Evolutionary conservation across 2,888 invertebrate species (phyloP), one percentile per base, ranked within the genome.

Genomic region (Spicauda simplicius): DNA sequence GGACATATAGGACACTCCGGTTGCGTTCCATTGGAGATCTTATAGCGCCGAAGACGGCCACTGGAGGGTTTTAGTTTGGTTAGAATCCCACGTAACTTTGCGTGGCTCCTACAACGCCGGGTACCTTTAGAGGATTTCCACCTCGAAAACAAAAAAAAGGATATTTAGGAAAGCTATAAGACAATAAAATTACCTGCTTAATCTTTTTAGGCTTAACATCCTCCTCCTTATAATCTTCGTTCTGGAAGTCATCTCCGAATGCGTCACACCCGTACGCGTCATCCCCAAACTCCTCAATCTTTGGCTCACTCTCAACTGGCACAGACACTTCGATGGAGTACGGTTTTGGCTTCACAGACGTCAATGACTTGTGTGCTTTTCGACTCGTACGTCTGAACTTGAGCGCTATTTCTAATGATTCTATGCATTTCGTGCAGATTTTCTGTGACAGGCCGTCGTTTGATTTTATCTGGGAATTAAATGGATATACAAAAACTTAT

Each of bases 381-480:
- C 76, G 78, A 57, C 88, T 82, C 0, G 74, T 85, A 14, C 79
- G 75, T 37, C 90, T 76, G 65, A 90, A 90, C 55, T 84, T 81
- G 8, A 90, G 63, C 0, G 82, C 82, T 0, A 71, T 64, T 50
- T 84, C 81, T 69, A 88, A 74, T 0, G 73, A 72, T 11, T 84
- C 78, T 41, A 83, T 64, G 53, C 90, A 90, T 7, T 73, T 72
- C 0, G 75, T 64, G 64, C 90, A 90, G n/a, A 90, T 89, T 69
- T 83, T 84, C 71, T 90, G 90, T 0, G 90, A 86, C 0, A 90
- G 69, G 0, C 89, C 87, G 69, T 90, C 90, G 14, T 89, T 79
- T 55, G 74, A 72, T 78, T 79, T 87, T 12, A 90, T 88, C 90
- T 90, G 77, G 2, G 81, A 80, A 1, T 14, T 3, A 33, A 14